Conservation (phyloP, 2,113 vertebrate genomes). For the Cnemophilus loriae region DNA sequence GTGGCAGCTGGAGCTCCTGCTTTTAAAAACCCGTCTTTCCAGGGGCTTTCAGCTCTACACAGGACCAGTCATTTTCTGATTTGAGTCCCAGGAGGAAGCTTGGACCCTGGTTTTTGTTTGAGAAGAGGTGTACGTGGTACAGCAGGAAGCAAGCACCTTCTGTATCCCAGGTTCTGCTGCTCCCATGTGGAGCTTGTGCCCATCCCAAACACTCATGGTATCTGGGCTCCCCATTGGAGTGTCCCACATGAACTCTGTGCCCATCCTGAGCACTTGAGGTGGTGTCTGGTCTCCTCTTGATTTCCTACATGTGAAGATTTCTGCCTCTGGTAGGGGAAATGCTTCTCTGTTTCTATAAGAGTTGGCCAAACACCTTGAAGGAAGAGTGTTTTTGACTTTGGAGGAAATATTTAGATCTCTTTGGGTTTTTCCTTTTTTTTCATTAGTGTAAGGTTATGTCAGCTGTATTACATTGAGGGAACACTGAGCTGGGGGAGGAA, state of each 20-base stretch:
- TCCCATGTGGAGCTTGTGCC: background rate
- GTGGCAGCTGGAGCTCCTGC: background rate
- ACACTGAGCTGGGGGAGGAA: background rate
- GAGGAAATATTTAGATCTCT: background rate
- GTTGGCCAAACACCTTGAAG: background rate
- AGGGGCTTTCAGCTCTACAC: background rate
- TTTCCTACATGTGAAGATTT: background rate
- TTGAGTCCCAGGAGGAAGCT: background rate
- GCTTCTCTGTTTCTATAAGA: background rate
- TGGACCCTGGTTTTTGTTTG: background rate
- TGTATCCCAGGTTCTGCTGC: background rate
- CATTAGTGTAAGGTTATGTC: background rate
- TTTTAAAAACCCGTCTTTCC: background rate
- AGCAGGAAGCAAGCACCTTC: background rate
- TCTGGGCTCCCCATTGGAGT: background rate
- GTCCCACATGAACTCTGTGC: background rate
- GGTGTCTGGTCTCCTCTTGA: background rate
- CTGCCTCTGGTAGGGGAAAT: background rate
- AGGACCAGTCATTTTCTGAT: background rate
- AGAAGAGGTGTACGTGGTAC: background rate
- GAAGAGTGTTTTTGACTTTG: background rate
- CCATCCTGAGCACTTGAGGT: background rate
- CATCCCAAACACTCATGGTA: background rate
- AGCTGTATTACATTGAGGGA: background rate
- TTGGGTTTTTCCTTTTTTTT: background rate